Evolutionary conservation across 2,888 invertebrate species (phyloP).

Genomic region (Hydraecia micacea): DNA sequence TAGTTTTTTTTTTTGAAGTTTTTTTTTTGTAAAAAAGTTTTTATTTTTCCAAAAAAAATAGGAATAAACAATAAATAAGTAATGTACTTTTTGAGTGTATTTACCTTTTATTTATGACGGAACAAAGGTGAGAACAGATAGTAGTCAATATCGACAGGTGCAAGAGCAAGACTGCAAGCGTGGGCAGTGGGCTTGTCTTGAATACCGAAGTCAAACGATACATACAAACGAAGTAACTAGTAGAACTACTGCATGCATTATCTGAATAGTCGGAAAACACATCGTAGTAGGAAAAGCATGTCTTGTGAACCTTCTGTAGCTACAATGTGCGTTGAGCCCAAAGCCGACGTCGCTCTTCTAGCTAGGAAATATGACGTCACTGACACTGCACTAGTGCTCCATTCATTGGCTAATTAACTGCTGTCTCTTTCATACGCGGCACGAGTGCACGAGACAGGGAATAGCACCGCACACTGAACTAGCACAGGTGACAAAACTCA

Average conservation of each 20-base stretch:
- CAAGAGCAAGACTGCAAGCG: not conserved
- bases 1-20: too few relatives aligned
- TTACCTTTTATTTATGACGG: not conserved
- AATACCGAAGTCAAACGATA: conserved; percentile 13
- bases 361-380: conserved; percentile 20
- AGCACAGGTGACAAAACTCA: not conserved
- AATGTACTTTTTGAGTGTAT: too few relatives aligned
- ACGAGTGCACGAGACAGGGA: not conserved
- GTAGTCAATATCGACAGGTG: conserved; percentile 12
- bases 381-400: not conserved
- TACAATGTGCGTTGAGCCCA: not conserved
- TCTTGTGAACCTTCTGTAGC: conserved; percentile 10
- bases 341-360: not conserved
- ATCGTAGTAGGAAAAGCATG: not conserved
- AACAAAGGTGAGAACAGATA: too few relatives aligned
- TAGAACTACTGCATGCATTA: not conserved
- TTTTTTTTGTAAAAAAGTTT: too few relatives aligned
- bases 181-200: not conserved
- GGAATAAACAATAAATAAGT: not conserved
- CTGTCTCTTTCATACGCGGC: not conserved
- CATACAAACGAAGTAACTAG: not conserved
- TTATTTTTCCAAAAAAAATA: too few relatives aligned
- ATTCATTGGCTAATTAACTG: conserved; percentile 29
- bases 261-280: not conserved
- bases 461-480: not conserved